Conservation (phyloP, 2,797 vertebrate genomes). For the Novumbra hubbsi region DNA sequence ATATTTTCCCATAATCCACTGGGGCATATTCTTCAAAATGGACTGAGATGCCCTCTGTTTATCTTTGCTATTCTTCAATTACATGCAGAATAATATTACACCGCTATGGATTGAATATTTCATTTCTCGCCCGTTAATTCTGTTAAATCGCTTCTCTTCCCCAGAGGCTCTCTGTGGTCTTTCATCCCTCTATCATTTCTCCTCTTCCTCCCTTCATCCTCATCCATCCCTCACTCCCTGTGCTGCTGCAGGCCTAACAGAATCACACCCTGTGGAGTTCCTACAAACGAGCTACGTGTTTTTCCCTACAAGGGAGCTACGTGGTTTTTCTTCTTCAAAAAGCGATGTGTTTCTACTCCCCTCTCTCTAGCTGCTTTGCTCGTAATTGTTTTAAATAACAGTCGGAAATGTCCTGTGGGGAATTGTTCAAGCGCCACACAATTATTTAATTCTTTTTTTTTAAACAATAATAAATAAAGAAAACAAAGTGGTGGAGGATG, state of each 20-base stretch:
- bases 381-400: neutral
- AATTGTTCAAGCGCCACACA: neutral
- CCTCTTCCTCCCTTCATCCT: neutral
- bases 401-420: neutral
- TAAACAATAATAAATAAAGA: neutral
- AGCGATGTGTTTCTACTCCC: slow-evolving; percentile 3
- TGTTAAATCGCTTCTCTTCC: neutral
- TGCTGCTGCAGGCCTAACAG: slow-evolving; percentile 49
- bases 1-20: slow-evolving; percentile 1
- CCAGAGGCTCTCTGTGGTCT: slow-evolving; percentile 19
- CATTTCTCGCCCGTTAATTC: neutral
- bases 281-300: slow-evolving; percentile 25
- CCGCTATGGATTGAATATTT: slow-evolving; percentile 3
- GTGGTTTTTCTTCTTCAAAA: slow-evolving; percentile 7
- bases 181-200: slow-evolving; percentile 58
- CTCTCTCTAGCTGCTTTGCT: slow-evolving; percentile 6
- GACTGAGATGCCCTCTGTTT: slow-evolving; percentile 4
- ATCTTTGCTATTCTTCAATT: slow-evolving; percentile 5
- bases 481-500: neutral
- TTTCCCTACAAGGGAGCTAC: slow-evolving; percentile 12
- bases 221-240: slow-evolving; percentile 40
- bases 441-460: slow-evolving; percentile 5
- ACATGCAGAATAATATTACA: slow-evolving; percentile 10
- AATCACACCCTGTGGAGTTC: slow-evolving; percentile 42
- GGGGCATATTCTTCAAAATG: neutral